Evolutionary conservation across 1,140 invertebrate genomes (phyloP).

Genomic region (Drosophila seguyi): DNA sequence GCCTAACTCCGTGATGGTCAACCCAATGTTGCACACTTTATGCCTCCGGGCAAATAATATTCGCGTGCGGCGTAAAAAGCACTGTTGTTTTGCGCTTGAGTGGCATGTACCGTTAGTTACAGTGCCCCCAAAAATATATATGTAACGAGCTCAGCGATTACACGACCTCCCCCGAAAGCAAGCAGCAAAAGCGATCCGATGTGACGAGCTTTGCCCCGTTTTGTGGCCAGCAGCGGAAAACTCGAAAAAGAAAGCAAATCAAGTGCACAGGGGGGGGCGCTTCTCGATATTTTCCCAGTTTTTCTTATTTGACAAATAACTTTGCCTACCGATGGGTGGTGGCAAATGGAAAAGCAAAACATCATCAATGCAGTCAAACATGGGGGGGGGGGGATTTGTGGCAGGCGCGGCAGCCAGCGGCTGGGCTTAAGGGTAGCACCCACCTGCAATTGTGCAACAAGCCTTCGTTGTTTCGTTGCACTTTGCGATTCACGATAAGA

Average conservation of each 20-base stretch:
- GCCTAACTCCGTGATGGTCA: slow-evolving; percentile 38
- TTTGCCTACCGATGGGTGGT: slow-evolving; percentile 43
- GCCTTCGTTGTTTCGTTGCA: slow-evolving; percentile 4
- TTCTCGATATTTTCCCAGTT: slow-evolving; percentile 13
- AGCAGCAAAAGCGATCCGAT: slow-evolving; percentile 18
- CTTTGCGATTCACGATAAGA: slow-evolving; percentile 2
- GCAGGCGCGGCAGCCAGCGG: background rate
- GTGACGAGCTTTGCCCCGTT: slow-evolving; percentile 63
- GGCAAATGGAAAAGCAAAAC: slow-evolving; percentile 52
- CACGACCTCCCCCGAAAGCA: slow-evolving; percentile 10
- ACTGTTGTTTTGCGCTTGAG: slow-evolving; percentile 51
- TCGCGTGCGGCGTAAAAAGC: slow-evolving; percentile 52
- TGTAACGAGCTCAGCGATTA: slow-evolving; percentile 43
- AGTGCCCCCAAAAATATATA: slow-evolving; percentile 40
- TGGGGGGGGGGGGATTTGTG: background rate
- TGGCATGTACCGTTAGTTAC: slow-evolving; percentile 59
- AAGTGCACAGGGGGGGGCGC: slow-evolving; percentile 17
- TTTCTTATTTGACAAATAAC: slow-evolving; percentile 52
- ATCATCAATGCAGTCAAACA: slow-evolving; percentile 52
- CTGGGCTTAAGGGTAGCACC: slow-evolving; percentile 7
- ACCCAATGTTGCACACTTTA: slow-evolving; percentile 65
- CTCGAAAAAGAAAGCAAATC: slow-evolving; percentile 42
- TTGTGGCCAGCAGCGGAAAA: slow-evolving; percentile 39
- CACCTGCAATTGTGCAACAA: slow-evolving; percentile 16
- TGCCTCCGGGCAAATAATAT: slow-evolving; percentile 54